These are phyloP conservation scores for Pachliopta kotzebuea DNA, from an alignment of 2,888 invertebrate genomes.

Conservation along the genomic window DNA sequence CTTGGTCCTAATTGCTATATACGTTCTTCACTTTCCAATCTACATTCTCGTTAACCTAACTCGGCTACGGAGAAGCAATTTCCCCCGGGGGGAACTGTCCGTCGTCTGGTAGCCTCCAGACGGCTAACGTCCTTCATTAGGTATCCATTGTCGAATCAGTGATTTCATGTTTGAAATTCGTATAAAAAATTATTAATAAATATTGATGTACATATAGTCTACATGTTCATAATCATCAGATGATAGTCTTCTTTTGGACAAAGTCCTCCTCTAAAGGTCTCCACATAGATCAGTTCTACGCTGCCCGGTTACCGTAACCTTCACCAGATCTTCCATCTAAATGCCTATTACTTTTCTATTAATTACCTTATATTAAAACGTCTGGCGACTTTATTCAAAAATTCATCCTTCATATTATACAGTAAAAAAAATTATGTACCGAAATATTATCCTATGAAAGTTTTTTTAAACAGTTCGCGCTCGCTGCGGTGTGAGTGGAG, in stretches of 20 bases:
- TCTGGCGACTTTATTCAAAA: too few species aligned
- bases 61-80: constrained; percentile 2
- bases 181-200: too few species aligned
- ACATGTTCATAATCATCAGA: too few species aligned
- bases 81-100: neutral
- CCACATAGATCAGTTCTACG: too few species aligned
- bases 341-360: too few species aligned
- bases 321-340: too few species aligned
- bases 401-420: too few species aligned
- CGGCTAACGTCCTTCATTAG: neutral
- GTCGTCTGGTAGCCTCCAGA: neutral
- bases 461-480: neutral
- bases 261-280: too few species aligned
- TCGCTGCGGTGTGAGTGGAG: neutral
- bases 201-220: too few species aligned
- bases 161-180: neutral
- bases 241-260: too few species aligned
- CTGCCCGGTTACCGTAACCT: too few species aligned
- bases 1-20: neutral
- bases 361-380: too few species aligned
- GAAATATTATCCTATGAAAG: neutral
- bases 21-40: constrained; percentile 4
- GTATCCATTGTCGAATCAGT: neutral
- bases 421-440: neutral
- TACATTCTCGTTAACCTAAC: constrained; percentile 2